A percentile compares a stretch with the other conserved stretches of the same genome.
phyloP scores from a whole-genome alignment of 1,140 invertebrate species.

The Archivesica marissinica region DNA sequence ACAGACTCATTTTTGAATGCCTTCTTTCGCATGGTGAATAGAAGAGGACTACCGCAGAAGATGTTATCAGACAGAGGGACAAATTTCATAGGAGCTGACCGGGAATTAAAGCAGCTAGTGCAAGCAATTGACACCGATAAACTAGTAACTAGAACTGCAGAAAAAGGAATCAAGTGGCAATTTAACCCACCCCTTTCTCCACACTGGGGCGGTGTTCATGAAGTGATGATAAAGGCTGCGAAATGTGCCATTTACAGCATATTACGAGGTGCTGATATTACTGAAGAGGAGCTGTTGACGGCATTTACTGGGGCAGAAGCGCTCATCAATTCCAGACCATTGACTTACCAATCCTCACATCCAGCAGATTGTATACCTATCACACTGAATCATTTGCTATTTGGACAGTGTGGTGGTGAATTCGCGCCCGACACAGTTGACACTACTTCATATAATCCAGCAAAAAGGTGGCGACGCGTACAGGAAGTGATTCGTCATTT shows the following conservation, averaged over 20 bases:
- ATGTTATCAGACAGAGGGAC: conserved; percentile 56
- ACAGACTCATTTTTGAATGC: conserved; percentile 41
- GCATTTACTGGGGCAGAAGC: conserved; percentile 65
- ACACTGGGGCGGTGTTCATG: conserved; percentile 53
- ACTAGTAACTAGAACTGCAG: not conserved
- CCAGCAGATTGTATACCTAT: conserved; percentile 66
- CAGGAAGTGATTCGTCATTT: conserved; percentile 46
- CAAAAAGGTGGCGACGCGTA: conserved; percentile 30
- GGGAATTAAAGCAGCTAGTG: conserved; percentile 32
- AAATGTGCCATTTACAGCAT: conserved; percentile 19
- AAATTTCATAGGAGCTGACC: conserved; percentile 50
- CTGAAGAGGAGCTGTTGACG: conserved; percentile 47
- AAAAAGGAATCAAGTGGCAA: not conserved
- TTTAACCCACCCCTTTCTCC: conserved; percentile 55
- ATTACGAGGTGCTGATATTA: conserved; percentile 8
- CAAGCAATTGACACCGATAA: conserved; percentile 17
- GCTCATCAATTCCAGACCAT: conserved; percentile 70
- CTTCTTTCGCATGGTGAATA: conserved; percentile 13
- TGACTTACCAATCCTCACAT: conserved; percentile 73
- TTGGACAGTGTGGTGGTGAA: conserved; percentile 19
- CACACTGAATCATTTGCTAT: conserved; percentile 75
- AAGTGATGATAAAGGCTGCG: conserved; percentile 32
- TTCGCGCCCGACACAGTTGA: conserved; percentile 43
- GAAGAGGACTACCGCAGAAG: conserved; percentile 24
- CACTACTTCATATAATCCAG: too few species aligned